Evolutionary conservation across 2,113 vertebrate species (phyloP), one percentile per base, ranked within the genome.

Genomic region (Thamnophis sirtalis): DNA sequence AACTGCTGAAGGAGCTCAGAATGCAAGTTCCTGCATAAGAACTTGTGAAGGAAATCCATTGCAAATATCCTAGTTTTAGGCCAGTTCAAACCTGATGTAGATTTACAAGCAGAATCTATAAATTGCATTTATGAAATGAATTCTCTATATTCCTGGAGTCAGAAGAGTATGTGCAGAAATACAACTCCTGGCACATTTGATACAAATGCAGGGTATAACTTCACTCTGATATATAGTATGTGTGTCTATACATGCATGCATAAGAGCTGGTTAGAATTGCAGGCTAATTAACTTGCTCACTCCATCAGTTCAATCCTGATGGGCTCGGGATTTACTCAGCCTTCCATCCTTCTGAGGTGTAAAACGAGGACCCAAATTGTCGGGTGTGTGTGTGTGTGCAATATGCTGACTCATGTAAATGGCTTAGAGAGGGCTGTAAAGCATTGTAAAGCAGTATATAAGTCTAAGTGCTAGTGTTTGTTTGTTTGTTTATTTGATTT

Each of bases 121-220:
- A 21, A 38, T 90, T 54, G 33, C 1, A 9, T 55, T 84, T 48
- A 22, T 13, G 26, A 15, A 50, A 19, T 38, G 49, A 26, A 54
- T 28, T 84, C 3, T 17, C 5, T 56, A 56, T 49, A 55, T 51
- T 49, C 43, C 38, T 15, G 28, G 63, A 68, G 63, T 68, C 28
- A 73, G 63, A 73, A 73, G 28, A 33, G 11, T 33, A 73, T 73
- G 13, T 73, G 63, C 28, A 73, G 63, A 73, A 73, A 33, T 73
- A 15, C 28, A 91, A 90, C 91, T 90, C 53, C 56, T 28, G 0
- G 54, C 86, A 84, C 38, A 94, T 90, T 91, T 92, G 93, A 93
- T 91, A 90, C 92, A 91, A 95, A 94, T 93, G 92, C 95, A 93
- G 92, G 80, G 86, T 63, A 95, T 92, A 88, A 95, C 93, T 86